A percentile compares a stretch with the other conserved stretches of the same genome.
Evolutionary conservation across 2,888 invertebrate species (phyloP).

Genomic region (Cryptops parisi): DNA sequence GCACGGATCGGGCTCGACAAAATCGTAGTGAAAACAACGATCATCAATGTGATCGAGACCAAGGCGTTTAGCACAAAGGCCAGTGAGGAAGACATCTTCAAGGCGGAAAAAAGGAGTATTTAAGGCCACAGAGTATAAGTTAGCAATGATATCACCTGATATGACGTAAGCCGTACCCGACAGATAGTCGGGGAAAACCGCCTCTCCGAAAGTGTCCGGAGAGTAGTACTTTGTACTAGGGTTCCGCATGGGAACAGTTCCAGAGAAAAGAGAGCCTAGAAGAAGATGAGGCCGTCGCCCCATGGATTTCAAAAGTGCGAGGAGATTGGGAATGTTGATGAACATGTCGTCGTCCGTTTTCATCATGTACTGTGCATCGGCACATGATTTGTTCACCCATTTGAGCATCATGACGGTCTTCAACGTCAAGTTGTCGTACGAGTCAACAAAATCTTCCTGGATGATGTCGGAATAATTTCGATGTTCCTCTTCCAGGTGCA

Average conservation of each 20-base stretch:
- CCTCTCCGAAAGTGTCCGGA: constrained; percentile 18
- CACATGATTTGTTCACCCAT: constrained; percentile 20
- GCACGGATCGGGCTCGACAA: neutral
- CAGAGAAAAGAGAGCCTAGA: constrained; percentile 20
- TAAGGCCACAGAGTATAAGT: neutral
- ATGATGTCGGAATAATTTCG: constrained; percentile 33
- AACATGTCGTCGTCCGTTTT: constrained; percentile 25
- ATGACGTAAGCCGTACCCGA: constrained; percentile 23
- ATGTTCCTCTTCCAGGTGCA: constrained; percentile 17
- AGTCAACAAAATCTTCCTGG: constrained; percentile 22
- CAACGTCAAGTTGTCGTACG: constrained; percentile 22
- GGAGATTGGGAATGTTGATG: constrained; percentile 22
- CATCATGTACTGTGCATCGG: constrained; percentile 19
- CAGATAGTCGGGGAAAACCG: constrained; percentile 21
- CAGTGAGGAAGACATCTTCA: constrained; percentile 17
- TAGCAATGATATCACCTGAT: constrained; percentile 13
- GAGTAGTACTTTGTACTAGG: constrained; percentile 21
- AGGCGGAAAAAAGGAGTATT: constrained; percentile 11
- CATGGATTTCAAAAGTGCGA: constrained; percentile 16
- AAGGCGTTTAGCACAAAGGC: constrained; percentile 41
- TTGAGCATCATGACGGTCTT: constrained; percentile 22
- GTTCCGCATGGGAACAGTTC: constrained; percentile 20
- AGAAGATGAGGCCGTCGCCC: constrained; percentile 7
- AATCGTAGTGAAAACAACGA: constrained; percentile 38
- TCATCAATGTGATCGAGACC: constrained; percentile 46